A percentile compares a stretch with the other conserved stretches of the same genome.
Evolutionary conservation across 2,797 vertebrate genomes (phyloP).

Genomic region (Mareca penelope): DNA sequence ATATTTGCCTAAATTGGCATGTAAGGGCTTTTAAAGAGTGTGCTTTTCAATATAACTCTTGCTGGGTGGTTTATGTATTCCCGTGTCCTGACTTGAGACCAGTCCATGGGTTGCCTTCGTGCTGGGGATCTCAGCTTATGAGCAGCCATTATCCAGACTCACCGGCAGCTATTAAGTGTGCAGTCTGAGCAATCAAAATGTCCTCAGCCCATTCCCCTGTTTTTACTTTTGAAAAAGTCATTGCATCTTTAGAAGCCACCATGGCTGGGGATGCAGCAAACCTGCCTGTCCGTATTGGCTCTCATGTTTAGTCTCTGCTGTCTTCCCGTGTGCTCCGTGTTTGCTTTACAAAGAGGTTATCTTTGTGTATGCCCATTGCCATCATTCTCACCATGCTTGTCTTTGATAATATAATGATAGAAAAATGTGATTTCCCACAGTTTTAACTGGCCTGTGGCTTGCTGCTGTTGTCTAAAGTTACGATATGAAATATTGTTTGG

Average conservation of each 20-base stretch:
- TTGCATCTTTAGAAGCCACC: background rate
- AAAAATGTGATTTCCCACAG: slow-evolving; percentile 26
- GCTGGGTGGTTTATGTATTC: background rate
- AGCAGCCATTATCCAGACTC: background rate
- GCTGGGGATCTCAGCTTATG: background rate
- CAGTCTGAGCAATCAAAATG: background rate
- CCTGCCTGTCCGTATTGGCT: background rate
- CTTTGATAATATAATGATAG: background rate
- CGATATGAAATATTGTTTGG: background rate
- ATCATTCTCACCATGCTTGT: background rate
- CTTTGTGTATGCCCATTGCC: background rate
- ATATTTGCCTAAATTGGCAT: slow-evolving; percentile 15
- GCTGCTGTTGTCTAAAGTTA: slow-evolving; percentile 23
- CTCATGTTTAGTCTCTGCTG: background rate
- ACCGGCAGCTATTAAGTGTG: background rate
- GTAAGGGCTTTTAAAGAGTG: background rate
- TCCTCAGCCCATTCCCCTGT: background rate
- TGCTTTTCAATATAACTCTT: background rate
- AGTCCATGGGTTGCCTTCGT: background rate
- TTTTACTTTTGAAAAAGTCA: background rate
- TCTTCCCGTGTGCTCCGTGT: background rate
- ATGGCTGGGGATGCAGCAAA: background rate
- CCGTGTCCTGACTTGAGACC: background rate
- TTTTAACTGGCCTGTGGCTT: slow-evolving; percentile 5
- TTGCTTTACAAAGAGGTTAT: background rate